Percentiles rank a stretch among this genome's conserved stretches.
Evolutionary conservation across 2,888 invertebrate species (phyloP).

Genomic region (Callimorpha dominula): DNA sequence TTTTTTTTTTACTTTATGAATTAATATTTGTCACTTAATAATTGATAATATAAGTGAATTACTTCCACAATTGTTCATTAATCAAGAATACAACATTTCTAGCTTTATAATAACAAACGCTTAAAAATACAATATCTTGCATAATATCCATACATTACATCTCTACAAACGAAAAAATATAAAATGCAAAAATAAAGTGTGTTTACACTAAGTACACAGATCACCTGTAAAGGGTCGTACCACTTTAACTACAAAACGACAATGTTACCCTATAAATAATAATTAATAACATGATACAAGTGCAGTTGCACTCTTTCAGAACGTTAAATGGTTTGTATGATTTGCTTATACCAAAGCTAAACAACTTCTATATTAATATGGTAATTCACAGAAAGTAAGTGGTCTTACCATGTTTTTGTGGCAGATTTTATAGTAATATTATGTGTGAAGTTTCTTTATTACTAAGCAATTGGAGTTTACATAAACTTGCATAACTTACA

Average conservation of each 20-base stretch:
- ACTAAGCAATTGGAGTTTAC: neutral
- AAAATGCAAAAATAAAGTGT: neutral
- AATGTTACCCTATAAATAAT: slow-evolving; percentile 1
- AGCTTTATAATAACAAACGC: no score
- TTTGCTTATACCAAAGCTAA: neutral
- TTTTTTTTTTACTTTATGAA: neutral
- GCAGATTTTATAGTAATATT: slow-evolving; percentile 11
- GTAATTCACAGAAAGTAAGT: slow-evolving; percentile 10
- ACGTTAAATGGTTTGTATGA: slow-evolving; percentile 39
- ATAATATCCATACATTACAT: no score
- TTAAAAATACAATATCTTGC: no score
- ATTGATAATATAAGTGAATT: neutral
- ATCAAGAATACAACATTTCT: neutral
- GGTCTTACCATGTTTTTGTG: slow-evolving; percentile 6
- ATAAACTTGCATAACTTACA: neutral
- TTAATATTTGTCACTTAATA: neutral
- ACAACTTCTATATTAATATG: slow-evolving; percentile 1
- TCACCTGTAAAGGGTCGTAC: slow-evolving; percentile 8
- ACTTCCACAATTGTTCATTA: neutral
- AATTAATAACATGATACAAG: slow-evolving; percentile 2
- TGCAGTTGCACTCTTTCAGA: slow-evolving; percentile 17
- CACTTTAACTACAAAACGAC: slow-evolving; percentile 3
- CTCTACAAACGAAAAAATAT: neutral
- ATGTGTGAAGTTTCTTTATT: slow-evolving; percentile 20
- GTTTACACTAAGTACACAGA: neutral